These are phyloP conservation scores for Heliconius cydno DNA, from an alignment of 2,888 invertebrate genomes.

Conservation along the genomic window DNA sequence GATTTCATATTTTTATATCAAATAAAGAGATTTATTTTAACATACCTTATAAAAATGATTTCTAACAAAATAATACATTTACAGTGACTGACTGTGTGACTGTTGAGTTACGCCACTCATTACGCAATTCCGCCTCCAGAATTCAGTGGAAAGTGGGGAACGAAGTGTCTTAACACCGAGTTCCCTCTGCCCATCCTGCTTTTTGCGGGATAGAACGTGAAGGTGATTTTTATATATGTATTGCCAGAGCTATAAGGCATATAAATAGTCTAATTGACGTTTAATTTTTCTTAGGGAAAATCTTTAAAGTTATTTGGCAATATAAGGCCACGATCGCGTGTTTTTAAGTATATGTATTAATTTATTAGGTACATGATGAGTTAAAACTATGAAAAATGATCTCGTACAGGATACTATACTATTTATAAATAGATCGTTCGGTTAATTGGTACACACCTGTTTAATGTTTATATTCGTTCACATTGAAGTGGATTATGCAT, in stretches of 20 bases:
- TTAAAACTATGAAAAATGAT: background rate
- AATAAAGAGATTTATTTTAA: background rate
- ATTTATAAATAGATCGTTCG: background rate
- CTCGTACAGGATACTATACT: background rate
- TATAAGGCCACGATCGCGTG: background rate
- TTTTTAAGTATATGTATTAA: background rate
- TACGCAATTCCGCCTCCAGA: too few species aligned
- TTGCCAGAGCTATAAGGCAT: background rate
- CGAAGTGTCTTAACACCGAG: too few species aligned
- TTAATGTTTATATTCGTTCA: background rate
- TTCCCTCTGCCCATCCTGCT: too few species aligned
- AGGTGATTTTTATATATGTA: too few species aligned
- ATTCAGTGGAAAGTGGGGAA: too few species aligned
- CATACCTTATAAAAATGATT: background rate
- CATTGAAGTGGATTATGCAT: conserved; percentile 12
- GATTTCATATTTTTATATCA: background rate
- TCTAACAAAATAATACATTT: too few species aligned
- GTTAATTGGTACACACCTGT: conserved; percentile 5
- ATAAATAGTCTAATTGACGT: background rate
- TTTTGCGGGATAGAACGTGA: too few species aligned
- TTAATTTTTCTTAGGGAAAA: background rate
- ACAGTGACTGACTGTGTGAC: background rate
- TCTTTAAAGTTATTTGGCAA: background rate
- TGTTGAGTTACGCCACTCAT: too few species aligned
- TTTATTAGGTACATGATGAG: too few species aligned